phyloP scores from a whole-genome alignment of 2,888 invertebrate genomes.

The Tetropium fuscum region DNA sequence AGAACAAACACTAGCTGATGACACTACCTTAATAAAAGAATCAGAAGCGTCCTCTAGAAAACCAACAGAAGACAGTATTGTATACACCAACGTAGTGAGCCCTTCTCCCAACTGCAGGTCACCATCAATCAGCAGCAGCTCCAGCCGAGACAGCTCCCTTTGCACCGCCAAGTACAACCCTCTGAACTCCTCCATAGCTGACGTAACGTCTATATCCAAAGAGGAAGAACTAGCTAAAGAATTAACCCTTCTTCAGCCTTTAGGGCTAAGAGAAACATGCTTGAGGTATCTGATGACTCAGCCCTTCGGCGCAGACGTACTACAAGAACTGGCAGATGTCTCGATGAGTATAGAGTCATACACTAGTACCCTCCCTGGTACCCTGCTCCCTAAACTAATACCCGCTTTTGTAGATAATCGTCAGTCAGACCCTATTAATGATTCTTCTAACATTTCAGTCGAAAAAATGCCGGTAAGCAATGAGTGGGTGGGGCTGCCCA shows the following conservation, averaged over 20 bases:
- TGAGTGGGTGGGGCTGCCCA: conserved; percentile 68
- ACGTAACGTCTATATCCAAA: conserved; percentile 70
- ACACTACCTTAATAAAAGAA: neutral
- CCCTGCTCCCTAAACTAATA: conserved; percentile 38
- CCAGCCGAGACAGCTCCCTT: conserved; percentile 70
- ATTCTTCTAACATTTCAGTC: conserved; percentile 45
- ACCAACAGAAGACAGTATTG: neutral
- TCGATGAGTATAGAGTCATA: conserved; percentile 66
- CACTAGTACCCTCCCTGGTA: conserved; percentile 45
- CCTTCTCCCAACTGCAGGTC: conserved; percentile 50
- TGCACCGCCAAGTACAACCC: conserved; percentile 79
- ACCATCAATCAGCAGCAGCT: conserved; percentile 64
- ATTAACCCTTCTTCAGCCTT: conserved; percentile 36
- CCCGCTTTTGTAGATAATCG: conserved; percentile 37
- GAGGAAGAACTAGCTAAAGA: conserved; percentile 62
- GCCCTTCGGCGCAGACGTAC: conserved; percentile 77
- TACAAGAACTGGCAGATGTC: conserved; percentile 76
- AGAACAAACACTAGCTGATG: neutral
- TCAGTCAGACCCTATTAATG: conserved; percentile 36
- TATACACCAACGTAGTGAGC: conserved; percentile 45
- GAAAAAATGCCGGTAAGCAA: conserved; percentile 21
- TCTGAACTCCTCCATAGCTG: conserved; percentile 71
- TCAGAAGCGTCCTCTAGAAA: too few relatives aligned
- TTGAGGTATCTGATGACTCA: conserved; percentile 74
- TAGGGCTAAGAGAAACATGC: conserved; percentile 73